Conservation (phyloP, 2,797 vertebrate genomes). For the Rhinophrynus dorsalis region DNA sequence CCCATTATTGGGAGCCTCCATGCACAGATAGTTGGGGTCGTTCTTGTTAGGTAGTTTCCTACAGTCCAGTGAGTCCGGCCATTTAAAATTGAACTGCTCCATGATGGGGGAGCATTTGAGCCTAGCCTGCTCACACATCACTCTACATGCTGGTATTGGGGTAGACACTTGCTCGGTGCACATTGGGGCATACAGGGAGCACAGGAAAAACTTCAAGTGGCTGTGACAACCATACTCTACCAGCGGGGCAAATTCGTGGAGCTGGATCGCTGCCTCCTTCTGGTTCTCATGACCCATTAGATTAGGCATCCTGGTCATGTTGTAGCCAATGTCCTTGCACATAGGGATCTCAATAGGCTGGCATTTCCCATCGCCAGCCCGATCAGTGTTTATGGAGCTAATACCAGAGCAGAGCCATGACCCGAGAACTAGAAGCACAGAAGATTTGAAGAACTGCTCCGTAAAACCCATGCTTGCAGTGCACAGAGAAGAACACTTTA, state of each 20-base stretch:
- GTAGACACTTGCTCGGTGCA: conserved; percentile 97
- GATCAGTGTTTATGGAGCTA: conserved; percentile 88
- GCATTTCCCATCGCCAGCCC: conserved; percentile 87
- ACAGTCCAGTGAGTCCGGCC: conserved; percentile 95
- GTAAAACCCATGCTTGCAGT: conserved; percentile 52
- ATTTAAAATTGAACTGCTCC: conserved; percentile 91
- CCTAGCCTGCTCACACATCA: conserved; percentile 96
- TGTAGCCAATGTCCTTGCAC: conserved; percentile 97
- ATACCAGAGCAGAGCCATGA: conserved; percentile 72
- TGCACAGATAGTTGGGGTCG: conserved; percentile 94
- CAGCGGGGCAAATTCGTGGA: conserved; percentile 93
- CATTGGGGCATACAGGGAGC: conserved; percentile 97
- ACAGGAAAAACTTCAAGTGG: conserved; percentile 94
- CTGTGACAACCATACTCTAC: conserved; percentile 94
- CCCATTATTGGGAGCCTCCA: conserved; percentile 95
- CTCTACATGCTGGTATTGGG: conserved; percentile 91
- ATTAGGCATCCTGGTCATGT: conserved; percentile 96
- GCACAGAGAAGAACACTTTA: not conserved
- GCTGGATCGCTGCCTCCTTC: conserved; percentile 89
- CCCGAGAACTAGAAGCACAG: conserved; percentile 59
- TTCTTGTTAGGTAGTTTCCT: conserved; percentile 91
- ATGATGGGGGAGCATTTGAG: conserved; percentile 90
- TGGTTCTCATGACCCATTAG: conserved; percentile 95
- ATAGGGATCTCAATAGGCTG: conserved; percentile 92
- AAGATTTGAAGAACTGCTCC: not conserved